Base-by-base conservation (phyloP, 2,888 invertebrate species). In the Azorinus chamasolen region DNA sequence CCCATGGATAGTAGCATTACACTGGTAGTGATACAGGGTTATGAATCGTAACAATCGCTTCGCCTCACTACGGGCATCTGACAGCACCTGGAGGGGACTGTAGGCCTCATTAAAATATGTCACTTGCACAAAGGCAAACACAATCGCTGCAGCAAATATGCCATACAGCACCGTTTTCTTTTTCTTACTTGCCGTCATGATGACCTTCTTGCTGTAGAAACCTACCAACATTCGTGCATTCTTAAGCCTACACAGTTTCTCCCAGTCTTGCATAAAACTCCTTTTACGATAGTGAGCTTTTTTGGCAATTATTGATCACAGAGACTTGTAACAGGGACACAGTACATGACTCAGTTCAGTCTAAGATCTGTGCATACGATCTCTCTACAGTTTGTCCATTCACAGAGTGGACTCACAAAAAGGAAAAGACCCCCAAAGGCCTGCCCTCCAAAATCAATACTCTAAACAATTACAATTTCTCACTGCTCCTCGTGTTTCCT, bases 61-160 rank as follows among this genome's bases (percentile, higher is more conserved):
- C 1, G 90, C 91, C 63, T 91, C 91, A 71, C 86, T 89, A 41
- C 88, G 82, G 2, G 91, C 90, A 83, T 88, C 88, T 14, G 88
- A 76, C 51, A 91, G 76, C 25, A 89, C 89, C 64, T 87, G 86
- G 12, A 91, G 79, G 12, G 91, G 89, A 18, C 87, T 87, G 79
- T 86, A 91, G 22, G 87, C 86, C 53, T 89, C 84, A 41, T 83
- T 83, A 27, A 86, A 85, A 63, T 84, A 88, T 20, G 83, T 82
- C 57, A 88, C 78, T 61, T 90, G 87, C 8, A 89, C 55, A 6
- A 79, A 79, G 12, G 73, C 83, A 48, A 87, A 85, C 6, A 86
- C 74, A 0, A 85, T 6, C 20, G 76, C 73, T 0, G 76, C 71
- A 2, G 72, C 51, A 37, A 83, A 78, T 8, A 80, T 59, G 5